These are phyloP conservation scores for Cybosia mesomella DNA, from an alignment of 2,888 invertebrate species.

Conservation along the genomic window DNA sequence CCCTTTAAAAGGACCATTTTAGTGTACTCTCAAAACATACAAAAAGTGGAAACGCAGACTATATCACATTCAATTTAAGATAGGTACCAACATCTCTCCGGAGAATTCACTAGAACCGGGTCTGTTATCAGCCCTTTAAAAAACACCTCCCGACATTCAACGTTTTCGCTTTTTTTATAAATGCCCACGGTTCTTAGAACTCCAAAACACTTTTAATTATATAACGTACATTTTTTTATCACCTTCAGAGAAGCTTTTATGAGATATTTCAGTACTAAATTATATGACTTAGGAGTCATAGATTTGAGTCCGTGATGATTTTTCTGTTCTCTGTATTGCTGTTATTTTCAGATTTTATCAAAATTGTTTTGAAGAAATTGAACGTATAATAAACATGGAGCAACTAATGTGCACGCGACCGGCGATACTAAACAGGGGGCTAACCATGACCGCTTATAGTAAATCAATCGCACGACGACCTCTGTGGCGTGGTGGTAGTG, in stretches of 20 bases:
- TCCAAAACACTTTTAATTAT: slow-evolving; percentile 14
- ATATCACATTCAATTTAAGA: slow-evolving; percentile 3
- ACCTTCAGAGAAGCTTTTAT: neutral
- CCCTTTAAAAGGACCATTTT: neutral
- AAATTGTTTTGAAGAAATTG: neutral
- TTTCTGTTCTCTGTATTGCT: no score
- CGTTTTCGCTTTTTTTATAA: slow-evolving; percentile 24
- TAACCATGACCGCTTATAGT: no score
- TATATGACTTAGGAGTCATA: neutral
- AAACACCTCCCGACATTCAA: slow-evolving; percentile 15
- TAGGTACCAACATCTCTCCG: neutral
- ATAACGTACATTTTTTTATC: neutral
- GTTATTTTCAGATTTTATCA: neutral
- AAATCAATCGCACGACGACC: no score
- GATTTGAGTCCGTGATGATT: neutral
- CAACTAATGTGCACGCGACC: neutral
- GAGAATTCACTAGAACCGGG: slow-evolving; percentile 8
- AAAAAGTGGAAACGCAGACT: neutral
- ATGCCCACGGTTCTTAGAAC: slow-evolving; percentile 24
- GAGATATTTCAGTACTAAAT: neutral
- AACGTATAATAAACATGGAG: neutral
- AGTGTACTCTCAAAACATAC: neutral
- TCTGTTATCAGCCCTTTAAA: slow-evolving; percentile 32
- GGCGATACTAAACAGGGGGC: neutral
- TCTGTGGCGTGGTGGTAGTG: no score